A percentile compares a stretch with the other conserved stretches of the same genome.
These are phyloP conservation scores for Papilio elwesi DNA, from an alignment of 2,888 invertebrate genomes.

Conservation along the genomic window DNA sequence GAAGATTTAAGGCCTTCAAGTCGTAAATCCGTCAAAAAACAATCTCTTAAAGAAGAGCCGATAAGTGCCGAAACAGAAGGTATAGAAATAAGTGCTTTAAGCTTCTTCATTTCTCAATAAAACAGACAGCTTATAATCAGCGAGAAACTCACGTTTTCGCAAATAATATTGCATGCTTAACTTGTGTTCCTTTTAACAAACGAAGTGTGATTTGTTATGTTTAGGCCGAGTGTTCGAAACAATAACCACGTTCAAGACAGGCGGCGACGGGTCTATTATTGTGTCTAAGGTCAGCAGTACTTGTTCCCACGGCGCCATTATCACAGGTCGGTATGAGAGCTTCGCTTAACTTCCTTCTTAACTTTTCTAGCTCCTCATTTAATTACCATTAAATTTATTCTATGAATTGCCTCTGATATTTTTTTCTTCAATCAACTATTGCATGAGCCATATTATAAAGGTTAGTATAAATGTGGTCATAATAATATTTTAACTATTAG, in stretches of 20 bases:
- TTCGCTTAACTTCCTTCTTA: conserved; percentile 66
- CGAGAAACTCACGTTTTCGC: conserved; percentile 65
- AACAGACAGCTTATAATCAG: conserved; percentile 75
- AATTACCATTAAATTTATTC: conserved; percentile 44
- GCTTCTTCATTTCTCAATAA: conserved; percentile 57
- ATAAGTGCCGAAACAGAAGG: conserved; percentile 81
- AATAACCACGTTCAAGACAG: conserved; percentile 81
- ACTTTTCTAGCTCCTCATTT: conserved; percentile 38
- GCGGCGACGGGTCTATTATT: conserved; percentile 75
- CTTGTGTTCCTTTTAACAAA: conserved; percentile 76
- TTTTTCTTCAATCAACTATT: conserved; percentile 44
- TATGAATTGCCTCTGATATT: conserved; percentile 22
- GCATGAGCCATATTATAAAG: conserved; percentile 46
- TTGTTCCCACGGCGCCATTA: conserved; percentile 85
- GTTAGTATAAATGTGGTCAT: conserved; percentile 63
- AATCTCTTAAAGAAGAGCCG: conserved; percentile 71
- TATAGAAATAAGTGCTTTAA: conserved; percentile 72
- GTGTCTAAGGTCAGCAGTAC: conserved; percentile 85
- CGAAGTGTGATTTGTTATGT: conserved; percentile 81
- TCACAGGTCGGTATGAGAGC: conserved; percentile 85
- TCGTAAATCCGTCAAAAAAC: conserved; percentile 76
- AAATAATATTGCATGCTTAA: conserved; percentile 75
- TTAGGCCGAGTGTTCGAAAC: conserved; percentile 84
- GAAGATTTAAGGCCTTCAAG: conserved; percentile 69
- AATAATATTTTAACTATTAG: conserved; percentile 83